Evolutionary conservation across 2,888 invertebrate genomes (phyloP).

Genomic region (Folsomia candida): DNA sequence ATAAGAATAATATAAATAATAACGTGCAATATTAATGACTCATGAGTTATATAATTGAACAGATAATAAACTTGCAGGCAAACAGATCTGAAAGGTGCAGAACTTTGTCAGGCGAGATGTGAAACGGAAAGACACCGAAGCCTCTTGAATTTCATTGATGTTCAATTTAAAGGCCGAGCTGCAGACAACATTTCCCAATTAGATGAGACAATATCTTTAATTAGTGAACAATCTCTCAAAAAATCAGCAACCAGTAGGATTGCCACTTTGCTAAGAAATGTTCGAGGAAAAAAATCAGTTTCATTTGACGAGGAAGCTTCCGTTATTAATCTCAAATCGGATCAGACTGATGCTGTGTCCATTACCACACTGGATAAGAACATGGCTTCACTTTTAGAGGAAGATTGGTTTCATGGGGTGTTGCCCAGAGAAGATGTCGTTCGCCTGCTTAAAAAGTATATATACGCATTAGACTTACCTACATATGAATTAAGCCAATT

Average conservation of each 20-base stretch:
- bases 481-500: neutral
- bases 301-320: slow-evolving; percentile 45
- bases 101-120: slow-evolving; percentile 41
- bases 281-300: slow-evolving; percentile 38
- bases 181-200: slow-evolving; percentile 34
- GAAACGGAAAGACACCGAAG: slow-evolving; percentile 42
- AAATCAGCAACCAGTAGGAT: slow-evolving; percentile 34
- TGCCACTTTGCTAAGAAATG: slow-evolving; percentile 38
- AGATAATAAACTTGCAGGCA: slow-evolving; percentile 15
- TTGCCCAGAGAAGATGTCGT: slow-evolving; percentile 94
- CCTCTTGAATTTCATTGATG: slow-evolving; percentile 38
- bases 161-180: slow-evolving; percentile 35
- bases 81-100: slow-evolving; percentile 39
- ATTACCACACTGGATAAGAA: slow-evolving; percentile 41
- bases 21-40: too few species aligned
- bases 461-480: neutral
- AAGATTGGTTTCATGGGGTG: slow-evolving; percentile 93
- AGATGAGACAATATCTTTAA: slow-evolving; percentile 43
- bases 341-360: slow-evolving; percentile 30
- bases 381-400: slow-evolving; percentile 64
- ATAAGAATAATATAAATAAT: too few species aligned
- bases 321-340: slow-evolving; percentile 16
- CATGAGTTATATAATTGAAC: too few species aligned
- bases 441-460: slow-evolving; percentile 65
- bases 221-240: slow-evolving; percentile 41